Conservation (phyloP, 2,888 invertebrate species). For the Lasioglossum zephyrum region DNA sequence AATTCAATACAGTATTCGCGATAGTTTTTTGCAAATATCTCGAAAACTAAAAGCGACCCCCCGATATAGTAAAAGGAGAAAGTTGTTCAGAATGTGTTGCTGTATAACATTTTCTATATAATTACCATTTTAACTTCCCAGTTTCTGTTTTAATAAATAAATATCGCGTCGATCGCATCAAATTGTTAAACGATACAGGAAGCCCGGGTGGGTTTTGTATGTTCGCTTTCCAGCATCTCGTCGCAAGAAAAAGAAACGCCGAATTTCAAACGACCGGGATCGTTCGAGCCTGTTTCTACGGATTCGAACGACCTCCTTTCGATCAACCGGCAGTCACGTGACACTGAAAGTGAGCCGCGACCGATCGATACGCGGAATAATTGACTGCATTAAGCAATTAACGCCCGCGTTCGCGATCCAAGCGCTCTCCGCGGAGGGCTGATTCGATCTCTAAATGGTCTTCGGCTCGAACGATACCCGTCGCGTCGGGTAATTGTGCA, state of each 20-base stretch:
- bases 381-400: slow-evolving; percentile 14
- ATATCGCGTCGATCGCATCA: no score
- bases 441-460: slow-evolving; percentile 10
- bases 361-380: slow-evolving; percentile 17
- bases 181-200: no score
- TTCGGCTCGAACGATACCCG: not conserved
- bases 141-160: no score
- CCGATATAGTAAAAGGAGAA: no score
- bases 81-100: no score
- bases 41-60: no score
- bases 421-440: not conserved
- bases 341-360: slow-evolving; percentile 3
- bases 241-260: not conserved
- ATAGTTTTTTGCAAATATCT: no score
- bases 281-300: not conserved
- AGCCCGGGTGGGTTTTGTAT: no score
- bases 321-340: slow-evolving; percentile 1
- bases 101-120: no score
- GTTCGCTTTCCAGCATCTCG: not conserved
- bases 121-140: no score
- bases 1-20: no score
- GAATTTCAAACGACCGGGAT: not conserved
- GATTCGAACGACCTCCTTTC: slow-evolving; percentile 9
- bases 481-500: not conserved
- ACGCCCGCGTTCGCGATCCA: not conserved